These are phyloP conservation scores for Phortica variegata DNA, from an alignment of 1,140 invertebrate species.

Conservation along the genomic window DNA sequence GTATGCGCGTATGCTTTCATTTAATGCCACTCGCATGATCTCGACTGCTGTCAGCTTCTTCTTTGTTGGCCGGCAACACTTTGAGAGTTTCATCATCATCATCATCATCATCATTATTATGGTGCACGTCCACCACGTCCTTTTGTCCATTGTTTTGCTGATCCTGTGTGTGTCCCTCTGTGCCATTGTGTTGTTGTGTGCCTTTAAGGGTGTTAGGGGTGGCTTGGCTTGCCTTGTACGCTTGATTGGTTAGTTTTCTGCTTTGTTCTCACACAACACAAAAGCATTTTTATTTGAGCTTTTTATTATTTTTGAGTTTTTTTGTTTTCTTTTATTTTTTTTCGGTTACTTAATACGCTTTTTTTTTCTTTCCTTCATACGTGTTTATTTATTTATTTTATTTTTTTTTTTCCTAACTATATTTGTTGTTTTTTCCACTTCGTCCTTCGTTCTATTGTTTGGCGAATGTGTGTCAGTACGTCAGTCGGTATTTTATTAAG, in stretches of 20 bases:
- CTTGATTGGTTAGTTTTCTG: slow-evolving; percentile 50
- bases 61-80: slow-evolving; percentile 17
- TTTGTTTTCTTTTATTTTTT: slow-evolving; percentile 19
- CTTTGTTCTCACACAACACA: slow-evolving; percentile 35
- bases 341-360: slow-evolving; percentile 13
- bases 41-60: slow-evolving; percentile 26
- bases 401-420: background rate
- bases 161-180: slow-evolving; percentile 43
- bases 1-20: slow-evolving; percentile 50
- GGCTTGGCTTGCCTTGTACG: slow-evolving; percentile 35
- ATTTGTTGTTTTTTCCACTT: slow-evolving; percentile 14
- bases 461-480: slow-evolving; percentile 49
- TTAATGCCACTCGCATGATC: slow-evolving; percentile 48
- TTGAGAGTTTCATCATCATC: slow-evolving; percentile 31
- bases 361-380: slow-evolving; percentile 18
- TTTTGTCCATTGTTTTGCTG: too few relatives aligned
- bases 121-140: slow-evolving; percentile 23
- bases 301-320: slow-evolving; percentile 43
- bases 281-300: slow-evolving; percentile 52
- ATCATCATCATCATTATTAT: slow-evolving; percentile 15
- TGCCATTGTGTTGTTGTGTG: too few relatives aligned
- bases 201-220: slow-evolving; percentile 49
- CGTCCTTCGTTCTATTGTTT: slow-evolving; percentile 36
- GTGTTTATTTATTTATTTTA: too few relatives aligned
- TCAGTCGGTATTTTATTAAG: slow-evolving; percentile 41